phyloP scores from a whole-genome alignment of 1,140 invertebrate species.

The Bombyx mandarina region DNA sequence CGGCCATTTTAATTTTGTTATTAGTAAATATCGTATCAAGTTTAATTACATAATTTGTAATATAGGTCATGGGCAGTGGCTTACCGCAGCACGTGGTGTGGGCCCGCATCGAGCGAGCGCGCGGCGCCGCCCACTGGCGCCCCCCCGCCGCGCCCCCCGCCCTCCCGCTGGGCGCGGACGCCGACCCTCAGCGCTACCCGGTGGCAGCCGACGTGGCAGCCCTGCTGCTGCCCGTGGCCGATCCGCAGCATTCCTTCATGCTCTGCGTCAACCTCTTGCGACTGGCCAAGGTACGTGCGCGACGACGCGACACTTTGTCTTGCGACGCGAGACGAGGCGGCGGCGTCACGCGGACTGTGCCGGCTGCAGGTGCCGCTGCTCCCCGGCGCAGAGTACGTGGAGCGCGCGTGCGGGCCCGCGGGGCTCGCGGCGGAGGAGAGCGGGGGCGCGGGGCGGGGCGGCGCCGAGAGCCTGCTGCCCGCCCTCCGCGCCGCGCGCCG shows the following conservation, averaged over 20 bases:
- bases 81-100: constrained; percentile 40
- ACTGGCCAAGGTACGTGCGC: constrained; percentile 14
- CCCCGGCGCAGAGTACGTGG: constrained; percentile 7
- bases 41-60: constrained; percentile 1
- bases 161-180: constrained; percentile 2
- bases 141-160: constrained; percentile 4
- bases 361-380: constrained; percentile 10
- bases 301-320: too few relatives aligned
- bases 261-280: constrained; percentile 18
- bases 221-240: constrained; percentile 28
- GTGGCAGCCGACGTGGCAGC: constrained; percentile 35
- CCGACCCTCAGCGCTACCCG: constrained; percentile 38
- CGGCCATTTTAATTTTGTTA: too few relatives aligned
- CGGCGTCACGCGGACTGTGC: neutral
- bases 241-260: constrained; percentile 8
- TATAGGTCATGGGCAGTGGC: constrained; percentile 23
- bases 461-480: constrained; percentile 4
- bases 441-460: neutral
- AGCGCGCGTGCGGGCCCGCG: constrained; percentile 5
- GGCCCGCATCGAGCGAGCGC: constrained; percentile 44
- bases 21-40: too few relatives aligned
- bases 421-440: neutral
- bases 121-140: constrained; percentile 38
- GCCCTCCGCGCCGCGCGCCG: constrained; percentile 10
- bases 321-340: neutral